Base-by-base conservation (phyloP, 2,797 vertebrate genomes). In the Setipinna tenuifilis region DNA sequence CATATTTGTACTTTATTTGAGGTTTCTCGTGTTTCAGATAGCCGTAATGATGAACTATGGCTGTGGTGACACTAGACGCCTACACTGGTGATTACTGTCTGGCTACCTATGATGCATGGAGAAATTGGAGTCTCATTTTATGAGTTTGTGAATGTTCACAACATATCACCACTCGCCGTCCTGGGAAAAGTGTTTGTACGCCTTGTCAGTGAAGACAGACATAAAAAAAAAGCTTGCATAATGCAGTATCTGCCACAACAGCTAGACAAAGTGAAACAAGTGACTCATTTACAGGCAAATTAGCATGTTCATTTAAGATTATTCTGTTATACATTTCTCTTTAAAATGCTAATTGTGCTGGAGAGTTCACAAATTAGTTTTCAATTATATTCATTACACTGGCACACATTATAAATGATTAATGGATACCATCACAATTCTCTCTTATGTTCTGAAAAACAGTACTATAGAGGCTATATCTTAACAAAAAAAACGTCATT, bases 61-160 rank as follows among this genome's bases (percentile, higher is more conserved):
- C 31, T 1, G 17, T 44, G 71, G 71, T 78, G 71, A 78, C 17
- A 44, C 17, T 35, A 78, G 71, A 78, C 2, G 14, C 61, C 83
- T 85, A 85, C 23, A 25, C 23, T 75, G 61, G 81, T 48, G 5
- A 35, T 78, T 80, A 84, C 57, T 65, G 83, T 59, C 75, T 82
- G 44, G 81, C 44, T 68, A 82, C 83, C 85, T 88, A 82, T 84
- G 83, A 88, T 82, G 85, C 61, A 82, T 35, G 50, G 83, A 88
- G 82, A 78, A 78, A 78, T 81, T 44, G 71, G 71, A 78, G 71
- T 6, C 71, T 78, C 71, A 17, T 78, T 78, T 41, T 41, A 71
- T 31, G 17, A 41, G 71, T 44, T 78, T 78, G 35, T 21, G 71
- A 44, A 78, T 78, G 71, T 78, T 78, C 71, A 78, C 71, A 78